phyloP scores from a whole-genome alignment of 2,888 invertebrate genomes.

The Tillus elongatus region DNA sequence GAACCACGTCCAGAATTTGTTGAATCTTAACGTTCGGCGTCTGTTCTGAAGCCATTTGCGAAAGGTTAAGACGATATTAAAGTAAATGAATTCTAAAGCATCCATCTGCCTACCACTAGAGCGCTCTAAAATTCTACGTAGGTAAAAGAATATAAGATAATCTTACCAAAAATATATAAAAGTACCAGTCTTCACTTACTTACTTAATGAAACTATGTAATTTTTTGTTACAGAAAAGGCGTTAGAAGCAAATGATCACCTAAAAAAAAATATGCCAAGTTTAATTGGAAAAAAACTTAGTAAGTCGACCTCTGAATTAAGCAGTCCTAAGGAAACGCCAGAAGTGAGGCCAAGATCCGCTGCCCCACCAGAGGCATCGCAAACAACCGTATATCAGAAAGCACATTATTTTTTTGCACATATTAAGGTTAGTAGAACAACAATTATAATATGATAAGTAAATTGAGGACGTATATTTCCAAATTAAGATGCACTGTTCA shows the following conservation, averaged over 20 bases:
- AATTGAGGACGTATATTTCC: no score
- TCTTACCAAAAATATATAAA: no score
- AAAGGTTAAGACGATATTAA: no score
- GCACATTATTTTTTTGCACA: constrained; percentile 78
- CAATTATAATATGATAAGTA: no score
- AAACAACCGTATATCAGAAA: constrained; percentile 66
- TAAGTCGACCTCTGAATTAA: constrained; percentile 74
- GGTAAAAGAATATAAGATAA: no score
- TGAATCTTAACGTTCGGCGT: no score
- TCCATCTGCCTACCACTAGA: no score
- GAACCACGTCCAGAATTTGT: no score
- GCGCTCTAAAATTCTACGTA: no score
- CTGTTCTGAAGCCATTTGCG: no score
- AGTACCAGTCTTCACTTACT: neutral
- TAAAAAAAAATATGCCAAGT: constrained; percentile 32
- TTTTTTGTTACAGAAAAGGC: constrained; percentile 35
- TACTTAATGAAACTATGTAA: neutral
- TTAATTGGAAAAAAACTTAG: constrained; percentile 59
- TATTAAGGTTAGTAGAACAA: constrained; percentile 50
- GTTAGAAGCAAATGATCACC: constrained; percentile 38
- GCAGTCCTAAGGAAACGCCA: constrained; percentile 49
- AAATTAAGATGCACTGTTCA: no score
- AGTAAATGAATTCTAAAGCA: no score
- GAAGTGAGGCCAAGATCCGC: constrained; percentile 45
- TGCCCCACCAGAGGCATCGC: constrained; percentile 49